These are phyloP conservation scores for Aphelinus certus DNA, from an alignment of 1,140 invertebrate genomes.

Conservation along the genomic window DNA sequence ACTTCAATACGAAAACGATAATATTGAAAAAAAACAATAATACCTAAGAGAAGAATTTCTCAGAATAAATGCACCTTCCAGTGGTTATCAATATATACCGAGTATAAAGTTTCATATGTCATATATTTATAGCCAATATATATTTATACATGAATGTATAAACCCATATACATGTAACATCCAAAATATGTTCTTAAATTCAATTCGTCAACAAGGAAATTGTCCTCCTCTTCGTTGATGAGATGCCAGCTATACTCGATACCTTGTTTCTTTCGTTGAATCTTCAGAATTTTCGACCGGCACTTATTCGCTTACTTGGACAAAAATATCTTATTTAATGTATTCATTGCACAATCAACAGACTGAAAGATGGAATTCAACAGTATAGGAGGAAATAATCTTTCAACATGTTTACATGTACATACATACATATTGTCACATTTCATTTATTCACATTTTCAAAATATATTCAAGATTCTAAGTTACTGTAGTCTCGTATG, in stretches of 20 bases:
- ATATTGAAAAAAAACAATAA: too few relatives aligned
- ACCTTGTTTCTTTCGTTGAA: too few relatives aligned
- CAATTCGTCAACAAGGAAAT: constrained; percentile 7
- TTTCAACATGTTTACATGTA: constrained; percentile 21
- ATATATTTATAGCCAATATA: constrained; percentile 49
- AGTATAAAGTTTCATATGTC: neutral
- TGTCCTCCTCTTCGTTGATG: neutral
- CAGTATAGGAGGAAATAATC: constrained; percentile 18
- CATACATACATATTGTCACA: constrained; percentile 56
- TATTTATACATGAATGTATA: constrained; percentile 51
- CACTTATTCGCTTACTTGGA: too few relatives aligned
- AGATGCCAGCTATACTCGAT: neutral
- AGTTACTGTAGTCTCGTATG: constrained; percentile 43
- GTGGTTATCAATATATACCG: constrained; percentile 44
- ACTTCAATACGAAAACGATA: too few relatives aligned
- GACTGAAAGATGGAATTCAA: neutral
- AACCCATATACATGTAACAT: constrained; percentile 42
- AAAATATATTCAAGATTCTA: constrained; percentile 46
- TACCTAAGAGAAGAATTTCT: too few relatives aligned
- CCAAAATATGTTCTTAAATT: constrained; percentile 31
- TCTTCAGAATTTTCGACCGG: too few relatives aligned
- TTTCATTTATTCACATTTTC: constrained; percentile 41
- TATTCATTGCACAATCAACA: neutral
- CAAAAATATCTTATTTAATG: too few relatives aligned
- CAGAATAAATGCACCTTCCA: neutral